Conservation (phyloP, 2,888 invertebrate species). For the Fragum whitleyi region DNA sequence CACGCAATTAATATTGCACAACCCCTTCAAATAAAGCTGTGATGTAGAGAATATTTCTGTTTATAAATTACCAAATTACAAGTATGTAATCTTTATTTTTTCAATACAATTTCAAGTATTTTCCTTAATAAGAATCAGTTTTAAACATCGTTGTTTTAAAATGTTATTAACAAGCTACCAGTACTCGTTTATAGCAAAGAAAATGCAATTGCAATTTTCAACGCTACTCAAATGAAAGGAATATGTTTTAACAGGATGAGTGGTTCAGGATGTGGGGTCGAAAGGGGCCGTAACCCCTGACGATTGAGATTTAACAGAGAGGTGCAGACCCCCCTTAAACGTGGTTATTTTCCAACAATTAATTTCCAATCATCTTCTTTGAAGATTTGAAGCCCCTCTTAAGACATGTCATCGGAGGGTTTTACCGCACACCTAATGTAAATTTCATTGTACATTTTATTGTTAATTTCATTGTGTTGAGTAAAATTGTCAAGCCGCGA, state of each 20-base stretch:
- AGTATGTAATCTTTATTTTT: too few relatives aligned
- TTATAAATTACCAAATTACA: too few relatives aligned
- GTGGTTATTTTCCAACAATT: constrained; percentile 24
- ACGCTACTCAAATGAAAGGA: too few relatives aligned
- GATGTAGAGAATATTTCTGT: too few relatives aligned
- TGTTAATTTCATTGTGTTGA: constrained; percentile 16
- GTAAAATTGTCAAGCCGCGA: constrained; percentile 17
- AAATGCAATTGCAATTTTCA: too few relatives aligned
- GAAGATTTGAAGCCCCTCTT: constrained; percentile 13
- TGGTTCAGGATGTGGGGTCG: background rate
- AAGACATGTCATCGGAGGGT: constrained; percentile 6
- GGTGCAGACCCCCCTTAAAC: constrained; percentile 5
- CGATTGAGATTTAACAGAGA: constrained; percentile 12
- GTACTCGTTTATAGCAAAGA: too few relatives aligned
- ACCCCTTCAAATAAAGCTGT: too few relatives aligned
- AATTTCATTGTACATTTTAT: constrained; percentile 21
- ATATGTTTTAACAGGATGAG: background rate
- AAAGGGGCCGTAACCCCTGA: constrained; percentile 1
- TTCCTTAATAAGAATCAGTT: too few relatives aligned
- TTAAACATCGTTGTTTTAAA: too few relatives aligned
- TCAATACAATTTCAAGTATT: too few relatives aligned
- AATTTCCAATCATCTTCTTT: constrained; percentile 22
- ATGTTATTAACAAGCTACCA: too few relatives aligned
- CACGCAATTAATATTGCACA: too few relatives aligned
- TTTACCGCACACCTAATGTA: constrained; percentile 22